Evolutionary conservation across 2,888 invertebrate genomes (phyloP), one percentile per base, ranked within the genome.

Genomic region (Margaritifera margaritifera): DNA sequence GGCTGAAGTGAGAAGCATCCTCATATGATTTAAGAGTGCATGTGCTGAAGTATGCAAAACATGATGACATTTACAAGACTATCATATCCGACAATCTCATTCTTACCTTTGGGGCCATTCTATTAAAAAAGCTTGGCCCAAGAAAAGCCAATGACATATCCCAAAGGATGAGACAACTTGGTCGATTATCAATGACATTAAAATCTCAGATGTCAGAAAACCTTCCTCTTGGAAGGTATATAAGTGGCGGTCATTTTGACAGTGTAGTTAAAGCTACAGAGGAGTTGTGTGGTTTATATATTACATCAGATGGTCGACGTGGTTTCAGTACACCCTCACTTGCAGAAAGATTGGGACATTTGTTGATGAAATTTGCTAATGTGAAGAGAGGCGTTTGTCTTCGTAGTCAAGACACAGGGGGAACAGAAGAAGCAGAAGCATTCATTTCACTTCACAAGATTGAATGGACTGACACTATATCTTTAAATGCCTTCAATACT

Each of bases 401-500:
- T 27, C 55, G 64, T 31, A 31, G 56, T 31, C 55, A 56, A 25
- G 64, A 64, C 25, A 20, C 55, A 15, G 22, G 31, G 31, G 57
- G 20, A 6, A 64, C 27, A 31, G 42, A n/a, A 31, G 64, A 64
- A 31, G 22, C 20, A 20, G 57, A 64, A 56, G 64, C 24, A 53
- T 64, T 64, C 24, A 25, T 42, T 55, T 31, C 50, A 8, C 57
- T 64, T 31, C 22, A 31, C n/a, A 64, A 56, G 52, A 57, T 50
- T 27, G 64, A 64, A 52, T 56, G 57, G 57, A 64, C 56, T 20
- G 57, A 64, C n/a, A 64, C 64, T 6, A 64, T 64, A 31, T 64
- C 64, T 24, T 64, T 56, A 31, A 57, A 64, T 64, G 64, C 57
- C 19, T 31, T 64, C 56, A 64, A 55, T 50, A 64, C 31, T 22